These are phyloP conservation scores for Macrocentrus cingulum DNA, from an alignment of 1,140 invertebrate genomes.

Conservation along the genomic window DNA sequence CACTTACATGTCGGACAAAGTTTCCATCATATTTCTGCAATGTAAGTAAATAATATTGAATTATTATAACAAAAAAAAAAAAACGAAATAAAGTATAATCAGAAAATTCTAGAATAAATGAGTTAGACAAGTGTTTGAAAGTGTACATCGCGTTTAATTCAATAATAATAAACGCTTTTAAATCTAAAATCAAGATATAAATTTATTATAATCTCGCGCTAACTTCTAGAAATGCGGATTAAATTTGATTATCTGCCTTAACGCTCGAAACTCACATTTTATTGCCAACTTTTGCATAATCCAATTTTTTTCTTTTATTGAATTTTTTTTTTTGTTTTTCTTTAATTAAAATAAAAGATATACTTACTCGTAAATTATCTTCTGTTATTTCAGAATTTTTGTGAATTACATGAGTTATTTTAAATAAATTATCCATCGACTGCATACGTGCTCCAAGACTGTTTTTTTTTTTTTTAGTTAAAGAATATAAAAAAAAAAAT, in stretches of 20 bases:
- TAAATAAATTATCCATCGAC: not conserved
- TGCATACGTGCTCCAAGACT: conserved; percentile 38
- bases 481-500: no score
- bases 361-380: conserved; percentile 18
- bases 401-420: conserved; percentile 10
- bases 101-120: no score
- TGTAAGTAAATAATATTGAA: conserved; percentile 1
- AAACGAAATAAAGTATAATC: no score
- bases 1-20: not conserved
- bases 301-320: no score
- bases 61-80: no score
- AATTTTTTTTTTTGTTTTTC: no score
- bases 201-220: conserved; percentile 20
- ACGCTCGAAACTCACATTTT: no score
- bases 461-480: not conserved
- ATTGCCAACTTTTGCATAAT: no score
- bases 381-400: conserved; percentile 9
- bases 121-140: no score
- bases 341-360: not conserved
- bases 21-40: not conserved
- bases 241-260: conserved; percentile 16
- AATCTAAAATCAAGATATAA: conserved; percentile 22
- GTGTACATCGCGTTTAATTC: no score
- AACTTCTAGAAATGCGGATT: no score
- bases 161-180: conserved; percentile 9